Evolutionary conservation across 2,888 invertebrate genomes (phyloP).

Genomic region (Drosophila imparisetae): DNA sequence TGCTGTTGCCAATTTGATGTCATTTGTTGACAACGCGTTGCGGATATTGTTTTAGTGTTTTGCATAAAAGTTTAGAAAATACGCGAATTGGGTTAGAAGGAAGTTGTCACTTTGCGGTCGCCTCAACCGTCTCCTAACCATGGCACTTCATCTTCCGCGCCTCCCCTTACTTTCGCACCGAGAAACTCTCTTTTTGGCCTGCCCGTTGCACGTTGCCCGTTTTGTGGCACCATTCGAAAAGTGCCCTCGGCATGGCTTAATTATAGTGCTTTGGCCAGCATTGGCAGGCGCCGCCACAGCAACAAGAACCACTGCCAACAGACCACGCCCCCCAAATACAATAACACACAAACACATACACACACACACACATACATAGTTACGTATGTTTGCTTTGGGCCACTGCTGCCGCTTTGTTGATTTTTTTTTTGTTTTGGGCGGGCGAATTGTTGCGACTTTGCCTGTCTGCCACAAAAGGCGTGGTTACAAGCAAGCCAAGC

Average conservation of each 20-base stretch:
- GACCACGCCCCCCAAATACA: constrained; percentile 70
- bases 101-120: constrained; percentile 62
- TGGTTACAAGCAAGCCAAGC: constrained; percentile 27
- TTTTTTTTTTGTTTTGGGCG: constrained; percentile 33
- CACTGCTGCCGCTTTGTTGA: constrained; percentile 46
- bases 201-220: constrained; percentile 31
- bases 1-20: constrained; percentile 74
- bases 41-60: constrained; percentile 77
- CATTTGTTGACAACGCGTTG: constrained; percentile 77
- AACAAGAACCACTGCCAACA: constrained; percentile 56
- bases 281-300: constrained; percentile 67
- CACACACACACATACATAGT: constrained; percentile 1
- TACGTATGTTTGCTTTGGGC: constrained; percentile 59
- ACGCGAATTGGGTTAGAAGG: constrained; percentile 71
- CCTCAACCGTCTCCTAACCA: neutral
- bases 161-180: constrained; percentile 3
- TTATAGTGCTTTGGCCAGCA: constrained; percentile 82
- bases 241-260: constrained; percentile 83
- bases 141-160: neutral
- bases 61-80: constrained; percentile 63
- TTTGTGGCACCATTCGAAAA: constrained; percentile 56
- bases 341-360: constrained; percentile 25
- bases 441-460: constrained; percentile 30
- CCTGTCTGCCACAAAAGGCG: constrained; percentile 43
- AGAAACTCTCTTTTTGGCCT: constrained; percentile 15